These are phyloP conservation scores for Scaptodrosophila lebanonensis DNA, from an alignment of 1,140 invertebrate species.

Conservation along the genomic window DNA sequence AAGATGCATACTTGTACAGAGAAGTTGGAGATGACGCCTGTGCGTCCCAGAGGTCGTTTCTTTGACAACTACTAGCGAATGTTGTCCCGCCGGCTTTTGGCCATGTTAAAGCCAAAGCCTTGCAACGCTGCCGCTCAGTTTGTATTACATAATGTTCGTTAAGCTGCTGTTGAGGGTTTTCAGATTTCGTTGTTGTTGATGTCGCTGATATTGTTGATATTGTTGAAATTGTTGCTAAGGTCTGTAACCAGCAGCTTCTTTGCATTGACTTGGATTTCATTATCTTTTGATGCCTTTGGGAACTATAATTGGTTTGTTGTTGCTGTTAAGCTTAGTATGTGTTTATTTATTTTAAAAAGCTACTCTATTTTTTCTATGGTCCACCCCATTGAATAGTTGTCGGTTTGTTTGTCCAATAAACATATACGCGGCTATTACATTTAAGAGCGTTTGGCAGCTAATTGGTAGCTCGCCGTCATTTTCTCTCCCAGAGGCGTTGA, in stretches of 20 bases:
- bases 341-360: constrained; percentile 32
- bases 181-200: constrained; percentile 10
- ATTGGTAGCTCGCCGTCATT: too few relatives aligned
- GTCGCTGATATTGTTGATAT: constrained; percentile 6
- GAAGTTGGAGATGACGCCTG: constrained; percentile 6
- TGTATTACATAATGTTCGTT: constrained; percentile 50
- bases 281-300: constrained; percentile 42
- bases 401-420: constrained; percentile 42
- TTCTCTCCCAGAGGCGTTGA: background rate
- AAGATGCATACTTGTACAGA: constrained; percentile 11
- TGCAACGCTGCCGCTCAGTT: constrained; percentile 61
- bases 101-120: background rate
- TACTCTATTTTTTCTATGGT: constrained; percentile 40
- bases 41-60: constrained; percentile 19
- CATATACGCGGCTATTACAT: constrained; percentile 19
- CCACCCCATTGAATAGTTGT: background rate
- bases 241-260: constrained; percentile 12
- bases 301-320: constrained; percentile 24
- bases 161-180: constrained; percentile 19
- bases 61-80: constrained; percentile 1
- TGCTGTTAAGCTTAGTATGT: constrained; percentile 17
- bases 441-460: constrained; percentile 23
- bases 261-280: constrained; percentile 37
- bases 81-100: too few relatives aligned
- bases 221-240: constrained; percentile 3